Evolutionary conservation across 2,797 vertebrate species (phyloP).

Genomic region (Megaceryle alcyon): DNA sequence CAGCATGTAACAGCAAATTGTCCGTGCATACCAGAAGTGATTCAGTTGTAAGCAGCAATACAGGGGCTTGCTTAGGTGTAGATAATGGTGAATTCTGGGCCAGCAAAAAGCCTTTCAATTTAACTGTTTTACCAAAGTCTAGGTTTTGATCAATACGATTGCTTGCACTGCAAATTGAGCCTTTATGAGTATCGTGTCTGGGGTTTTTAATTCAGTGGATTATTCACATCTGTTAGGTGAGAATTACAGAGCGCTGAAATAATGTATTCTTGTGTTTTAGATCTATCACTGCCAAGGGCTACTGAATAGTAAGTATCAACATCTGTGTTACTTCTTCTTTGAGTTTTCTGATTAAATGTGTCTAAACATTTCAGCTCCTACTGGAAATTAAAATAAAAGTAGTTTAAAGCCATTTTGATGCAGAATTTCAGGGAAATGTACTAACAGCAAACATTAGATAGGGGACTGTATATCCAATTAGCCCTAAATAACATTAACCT

Average conservation of each 20-base stretch:
- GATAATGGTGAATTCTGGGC: neutral
- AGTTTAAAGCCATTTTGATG: conserved; percentile 63
- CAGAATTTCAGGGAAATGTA: conserved; percentile 62
- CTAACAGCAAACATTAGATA: conserved; percentile 70
- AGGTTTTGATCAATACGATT: conserved; percentile 31
- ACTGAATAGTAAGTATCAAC: conserved; percentile 82
- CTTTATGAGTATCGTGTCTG: conserved; percentile 64
- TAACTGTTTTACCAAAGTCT: conserved; percentile 38
- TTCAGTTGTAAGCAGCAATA: neutral
- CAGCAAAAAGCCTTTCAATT: conserved; percentile 12
- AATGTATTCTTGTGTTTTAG: conserved; percentile 80
- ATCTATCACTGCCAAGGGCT: conserved; percentile 83
- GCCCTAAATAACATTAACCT: conserved; percentile 75
- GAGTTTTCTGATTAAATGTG: conserved; percentile 78
- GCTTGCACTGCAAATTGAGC: conserved; percentile 38
- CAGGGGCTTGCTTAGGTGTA: neutral
- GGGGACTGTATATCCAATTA: conserved; percentile 75
- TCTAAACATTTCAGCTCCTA: conserved; percentile 80
- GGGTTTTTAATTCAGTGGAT: conserved; percentile 77
- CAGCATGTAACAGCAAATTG: neutral
- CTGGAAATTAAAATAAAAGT: conserved; percentile 70
- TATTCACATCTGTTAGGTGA: conserved; percentile 84
- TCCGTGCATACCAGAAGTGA: neutral
- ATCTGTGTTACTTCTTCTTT: conserved; percentile 80
- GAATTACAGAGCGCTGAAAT: conserved; percentile 78